Evolutionary conservation across 2,888 invertebrate genomes (phyloP).

Genomic region (Agapostemon virescens): DNA sequence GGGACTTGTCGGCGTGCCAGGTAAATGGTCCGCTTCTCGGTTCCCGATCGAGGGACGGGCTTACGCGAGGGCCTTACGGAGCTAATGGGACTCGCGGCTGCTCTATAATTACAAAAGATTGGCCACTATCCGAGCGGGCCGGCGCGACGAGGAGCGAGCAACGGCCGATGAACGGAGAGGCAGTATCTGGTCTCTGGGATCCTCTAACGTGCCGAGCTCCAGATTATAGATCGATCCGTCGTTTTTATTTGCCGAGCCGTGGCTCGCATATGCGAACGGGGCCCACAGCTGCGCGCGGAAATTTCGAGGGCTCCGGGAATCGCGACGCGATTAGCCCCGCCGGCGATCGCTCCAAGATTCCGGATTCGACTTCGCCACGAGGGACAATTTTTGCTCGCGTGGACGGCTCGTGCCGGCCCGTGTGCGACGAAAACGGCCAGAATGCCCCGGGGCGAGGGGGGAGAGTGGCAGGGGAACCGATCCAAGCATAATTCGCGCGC

Average conservation of each 20-base stretch:
- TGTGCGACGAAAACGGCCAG: too few relatives aligned
- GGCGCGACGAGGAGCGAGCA: neutral
- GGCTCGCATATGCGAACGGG: slow-evolving; percentile 26
- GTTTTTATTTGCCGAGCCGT: neutral
- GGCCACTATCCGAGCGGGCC: neutral
- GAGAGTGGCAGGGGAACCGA: slow-evolving; percentile 61
- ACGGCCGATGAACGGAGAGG: neutral
- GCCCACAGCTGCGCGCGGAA: slow-evolving; percentile 52
- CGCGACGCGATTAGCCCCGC: slow-evolving; percentile 24
- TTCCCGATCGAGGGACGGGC: slow-evolving; percentile 5
- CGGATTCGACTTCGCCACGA: neutral
- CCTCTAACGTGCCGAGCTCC: slow-evolving; percentile 6
- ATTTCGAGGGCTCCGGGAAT: slow-evolving; percentile 35
- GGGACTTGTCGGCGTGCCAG: slow-evolving; percentile 4
- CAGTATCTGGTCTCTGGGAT: neutral
- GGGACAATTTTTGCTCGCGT: slow-evolving; percentile 8
- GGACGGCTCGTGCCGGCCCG: slow-evolving; percentile 29
- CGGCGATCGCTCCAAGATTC: neutral
- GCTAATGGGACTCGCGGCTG: slow-evolving; percentile 13
- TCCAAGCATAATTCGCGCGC: slow-evolving; percentile 74
- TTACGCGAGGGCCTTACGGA: slow-evolving; percentile 8
- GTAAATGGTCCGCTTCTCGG: slow-evolving; percentile 9
- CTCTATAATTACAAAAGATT: slow-evolving; percentile 13
- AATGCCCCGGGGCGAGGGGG: fast-evolving
- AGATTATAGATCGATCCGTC: slow-evolving; percentile 1